Evolutionary conservation across 2,113 vertebrate species (phyloP), one percentile per base, ranked within the genome.

Genomic region (Syngnathoides biaculeatus): DNA sequence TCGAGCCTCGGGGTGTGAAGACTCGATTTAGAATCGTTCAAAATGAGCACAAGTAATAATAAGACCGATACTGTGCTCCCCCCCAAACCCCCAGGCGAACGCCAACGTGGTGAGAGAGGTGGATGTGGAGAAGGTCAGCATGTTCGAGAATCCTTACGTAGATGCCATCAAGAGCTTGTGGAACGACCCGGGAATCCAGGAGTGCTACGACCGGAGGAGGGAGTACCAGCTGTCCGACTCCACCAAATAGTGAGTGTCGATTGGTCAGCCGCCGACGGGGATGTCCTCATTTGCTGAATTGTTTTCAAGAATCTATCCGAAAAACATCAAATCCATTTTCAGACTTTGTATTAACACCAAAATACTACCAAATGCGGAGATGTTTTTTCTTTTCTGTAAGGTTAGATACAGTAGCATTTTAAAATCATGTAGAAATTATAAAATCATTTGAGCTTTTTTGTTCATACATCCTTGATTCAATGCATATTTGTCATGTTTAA

Each of bases 221-320:
- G 96, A 98, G 71, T 98, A 98, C 89, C 96, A 98, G 11, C 91
- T 98, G 62, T 97, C 95, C 4, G 97, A 98, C 87, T 98, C 96
- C 61, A 95, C 96, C 73, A 96, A 97, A 93, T 97, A 98, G 97
- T 98, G 89, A 95, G 95, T 93, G 87, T 13, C 17, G 5, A 17
- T 45, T 42, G 17, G 3, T 20, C 30, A 35, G 30, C 6, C n/a
- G n/a, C n/a, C n/a, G 30, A 35, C 30, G 6, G 30, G 30, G 30
- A 35, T 35, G 30, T 35, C 30, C 30, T 35, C 3, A 35, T 35
- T 35, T 35, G 30, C 8, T 13, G 26, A 14, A 47, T 14, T 5
- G 0, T 45, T 45, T 45, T 47, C 0, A 47, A 17, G 43, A 17
- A 4, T 17, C 43, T 4, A 5, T 47, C 43, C 5, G 11, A 13